Base-by-base conservation (phyloP, 2,113 vertebrate genomes). In the Laticauda laticaudata region DNA sequence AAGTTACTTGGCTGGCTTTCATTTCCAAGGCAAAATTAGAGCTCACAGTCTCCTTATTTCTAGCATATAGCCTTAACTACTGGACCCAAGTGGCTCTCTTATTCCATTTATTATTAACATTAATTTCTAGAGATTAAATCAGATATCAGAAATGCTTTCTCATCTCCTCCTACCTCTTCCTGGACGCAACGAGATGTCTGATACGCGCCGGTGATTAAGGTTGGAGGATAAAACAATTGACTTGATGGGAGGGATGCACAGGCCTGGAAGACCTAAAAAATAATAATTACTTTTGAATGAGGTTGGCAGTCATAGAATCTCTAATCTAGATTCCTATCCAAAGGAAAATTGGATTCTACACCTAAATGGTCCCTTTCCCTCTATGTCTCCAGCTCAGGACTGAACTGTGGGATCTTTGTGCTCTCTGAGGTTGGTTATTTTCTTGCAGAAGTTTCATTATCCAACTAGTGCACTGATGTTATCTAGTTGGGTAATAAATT, bases 221-320 rank as follows among this genome's bases (percentile, higher is more conserved):
- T 98, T 5, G 98, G 98, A 43, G 98, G 98, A 91, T 98, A 99
- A 93, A 97, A 98, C 1, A 96, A 93, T 2, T 96, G 96, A 1
- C 95, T 93, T 2, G 92, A 75, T 0, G 97, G 93, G 4, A 97
- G 93, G 0, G 96, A 93, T 0, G 97, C 4, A 59, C 96, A 96
- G 2, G 98, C 93, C 96, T 98, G 98, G 88, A 98, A 97, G 94
- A 99, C 69, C 98, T 99, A 94, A 23, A 87, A 45, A 7, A 29
- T 29, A 26, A 53, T 26, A 12, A 43, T 20, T 26, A 20, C 48
- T 53, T 86, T 91, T 14, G 51, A 92, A 45, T 43, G 43, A 87
- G 21, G 87, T 92, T 69, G n/a, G 20, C 11, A 61, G 86, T 87
- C 45, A 43, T 18, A 81, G 75, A 43, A 39, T 3, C 3, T 21